Evolutionary conservation across 2,888 invertebrate genomes (phyloP).

Genomic region (Drosophila gaucha): DNA sequence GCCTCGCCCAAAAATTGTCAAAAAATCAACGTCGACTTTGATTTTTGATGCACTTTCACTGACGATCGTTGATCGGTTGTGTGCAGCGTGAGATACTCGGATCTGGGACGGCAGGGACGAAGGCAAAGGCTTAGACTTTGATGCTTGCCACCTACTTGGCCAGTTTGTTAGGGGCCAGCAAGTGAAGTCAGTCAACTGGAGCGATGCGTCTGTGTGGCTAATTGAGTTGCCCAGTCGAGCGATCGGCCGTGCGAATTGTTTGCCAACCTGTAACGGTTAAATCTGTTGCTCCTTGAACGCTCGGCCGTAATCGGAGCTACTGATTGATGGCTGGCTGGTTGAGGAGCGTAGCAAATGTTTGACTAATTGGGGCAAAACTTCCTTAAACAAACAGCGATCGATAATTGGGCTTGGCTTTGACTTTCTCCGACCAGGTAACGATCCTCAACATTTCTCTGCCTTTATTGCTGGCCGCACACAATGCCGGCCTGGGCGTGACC

Average conservation of each 20-base stretch:
- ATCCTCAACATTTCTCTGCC: slow-evolving; percentile 27
- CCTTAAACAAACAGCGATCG: slow-evolving; percentile 64
- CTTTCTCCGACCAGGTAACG: slow-evolving; percentile 38
- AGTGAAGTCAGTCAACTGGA: slow-evolving; percentile 70
- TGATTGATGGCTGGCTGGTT: slow-evolving; percentile 41
- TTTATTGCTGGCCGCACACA: slow-evolving; percentile 60
- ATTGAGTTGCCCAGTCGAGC: slow-evolving; percentile 73
- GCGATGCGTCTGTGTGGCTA: slow-evolving; percentile 68
- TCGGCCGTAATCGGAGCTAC: slow-evolving; percentile 64
- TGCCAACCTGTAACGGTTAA: slow-evolving; percentile 77
- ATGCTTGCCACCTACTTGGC: slow-evolving; percentile 72
- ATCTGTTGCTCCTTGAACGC: slow-evolving; percentile 45
- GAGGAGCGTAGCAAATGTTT: slow-evolving; percentile 66
- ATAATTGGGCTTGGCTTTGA: slow-evolving; percentile 32
- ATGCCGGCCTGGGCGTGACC: slow-evolving; percentile 57
- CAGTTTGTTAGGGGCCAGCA: slow-evolving; percentile 26
- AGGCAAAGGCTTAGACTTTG: slow-evolving; percentile 27
- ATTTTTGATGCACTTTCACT: slow-evolving; percentile 79
- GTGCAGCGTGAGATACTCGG: slow-evolving; percentile 75
- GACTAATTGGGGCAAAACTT: slow-evolving; percentile 69
- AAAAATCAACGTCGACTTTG: slow-evolving; percentile 68
- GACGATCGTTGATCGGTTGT: slow-evolving; percentile 32
- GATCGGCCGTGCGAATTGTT: slow-evolving; percentile 76
- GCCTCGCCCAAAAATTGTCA: slow-evolving; percentile 70
- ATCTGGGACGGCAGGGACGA: neutral